A percentile compares a stretch with the other conserved stretches of the same genome.
These are phyloP conservation scores for Dichetophora obliterata DNA, from an alignment of 2,888 invertebrate genomes.

Conservation along the genomic window DNA sequence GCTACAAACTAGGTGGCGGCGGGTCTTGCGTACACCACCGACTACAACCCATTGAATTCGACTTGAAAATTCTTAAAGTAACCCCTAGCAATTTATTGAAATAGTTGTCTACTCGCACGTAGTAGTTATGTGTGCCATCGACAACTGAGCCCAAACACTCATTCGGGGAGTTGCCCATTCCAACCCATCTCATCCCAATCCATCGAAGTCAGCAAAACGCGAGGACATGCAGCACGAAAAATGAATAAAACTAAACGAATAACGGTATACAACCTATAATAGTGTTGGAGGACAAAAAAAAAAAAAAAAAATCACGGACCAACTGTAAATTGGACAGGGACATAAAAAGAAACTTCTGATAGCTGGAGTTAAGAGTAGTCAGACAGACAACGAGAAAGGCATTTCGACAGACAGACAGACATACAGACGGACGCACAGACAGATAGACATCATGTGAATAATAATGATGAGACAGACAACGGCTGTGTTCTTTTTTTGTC, in stretches of 20 bases:
- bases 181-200: too few species aligned
- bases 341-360: background rate
- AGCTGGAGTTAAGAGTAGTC: background rate
- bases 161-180: too few species aligned
- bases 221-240: background rate
- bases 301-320: slow-evolving; percentile 21
- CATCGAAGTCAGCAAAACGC: background rate
- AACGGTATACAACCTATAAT: background rate
- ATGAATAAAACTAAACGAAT: slow-evolving; percentile 2
- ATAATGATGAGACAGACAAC: background rate
- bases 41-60: background rate
- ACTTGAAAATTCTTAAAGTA: too few species aligned
- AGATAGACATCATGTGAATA: background rate
- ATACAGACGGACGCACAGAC: too few species aligned
- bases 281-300: background rate
- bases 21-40: background rate
- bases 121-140: background rate
- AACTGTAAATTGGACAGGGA: slow-evolving; percentile 24
- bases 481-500: too few species aligned
- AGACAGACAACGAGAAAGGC: too few species aligned
- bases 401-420: background rate
- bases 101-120: background rate
- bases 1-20: too few species aligned
- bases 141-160: too few species aligned
- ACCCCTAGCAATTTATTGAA: background rate